Conservation (phyloP, 1,140 invertebrate genomes). For the Drosophila sechellia region DNA sequence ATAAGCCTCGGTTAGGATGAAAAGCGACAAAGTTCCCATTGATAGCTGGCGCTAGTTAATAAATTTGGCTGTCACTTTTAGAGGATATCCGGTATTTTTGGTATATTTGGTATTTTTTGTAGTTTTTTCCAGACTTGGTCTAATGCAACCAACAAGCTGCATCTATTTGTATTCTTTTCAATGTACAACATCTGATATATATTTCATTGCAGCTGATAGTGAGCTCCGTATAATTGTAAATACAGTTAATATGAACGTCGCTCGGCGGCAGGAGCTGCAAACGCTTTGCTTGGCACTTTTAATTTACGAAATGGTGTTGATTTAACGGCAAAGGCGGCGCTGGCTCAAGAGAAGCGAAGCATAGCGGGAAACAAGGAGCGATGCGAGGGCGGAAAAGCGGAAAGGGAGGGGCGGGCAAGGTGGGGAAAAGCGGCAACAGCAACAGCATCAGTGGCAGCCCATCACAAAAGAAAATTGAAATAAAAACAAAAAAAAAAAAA, state of each 20-base stretch:
- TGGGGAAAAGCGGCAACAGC: neutral
- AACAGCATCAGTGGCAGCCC: slow-evolving; percentile 23
- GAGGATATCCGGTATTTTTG: neutral
- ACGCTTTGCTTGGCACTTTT: slow-evolving; percentile 74
- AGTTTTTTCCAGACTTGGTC: neutral
- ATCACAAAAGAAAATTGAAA: slow-evolving; percentile 72
- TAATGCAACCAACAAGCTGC: too few species aligned
- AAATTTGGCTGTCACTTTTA: too few species aligned
- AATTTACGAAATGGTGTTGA: slow-evolving; percentile 84
- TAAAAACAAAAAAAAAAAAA: slow-evolving; percentile 41
- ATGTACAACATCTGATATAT: neutral
- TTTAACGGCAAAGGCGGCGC: slow-evolving; percentile 69
- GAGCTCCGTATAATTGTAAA: slow-evolving; percentile 75
- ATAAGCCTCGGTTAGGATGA: neutral
- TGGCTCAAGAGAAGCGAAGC: slow-evolving; percentile 7
- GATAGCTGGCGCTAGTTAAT: too few species aligned
- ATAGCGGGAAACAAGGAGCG: slow-evolving; percentile 1
- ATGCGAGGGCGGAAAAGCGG: slow-evolving; percentile 15
- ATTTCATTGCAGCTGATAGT: slow-evolving; percentile 30
- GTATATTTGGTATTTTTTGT: too few species aligned
- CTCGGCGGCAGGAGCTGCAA: slow-evolving; percentile 21
- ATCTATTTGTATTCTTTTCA: too few species aligned
- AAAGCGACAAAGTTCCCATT: too few species aligned
- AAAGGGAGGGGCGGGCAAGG: neutral
- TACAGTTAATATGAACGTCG: slow-evolving; percentile 76